Base-by-base conservation (phyloP, 1,140 invertebrate species). In the Steinernema khuongi region DNA sequence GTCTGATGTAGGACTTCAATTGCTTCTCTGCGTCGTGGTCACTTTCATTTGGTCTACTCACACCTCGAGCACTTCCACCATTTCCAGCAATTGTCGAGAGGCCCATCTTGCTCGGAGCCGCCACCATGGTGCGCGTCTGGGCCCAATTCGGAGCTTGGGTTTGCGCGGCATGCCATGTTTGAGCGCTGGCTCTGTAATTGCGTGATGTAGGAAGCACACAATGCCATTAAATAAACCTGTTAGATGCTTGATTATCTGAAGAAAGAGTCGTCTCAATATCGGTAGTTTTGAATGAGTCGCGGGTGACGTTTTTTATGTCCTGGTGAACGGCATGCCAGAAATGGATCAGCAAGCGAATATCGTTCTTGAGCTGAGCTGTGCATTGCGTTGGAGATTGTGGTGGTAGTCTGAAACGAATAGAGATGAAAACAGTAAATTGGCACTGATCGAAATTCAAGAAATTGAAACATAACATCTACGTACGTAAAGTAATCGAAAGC, bases 281-380 rank as follows among this genome's bases (percentile, higher is more conserved):
- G 67, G 70, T 77, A 28, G 44, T 60, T 31, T 68, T 67, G 74
- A 86, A 81, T 1, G 80, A 74, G 70, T 83, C 86, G 26, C 90
- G 90, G 86, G 92, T 92, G 71, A 99, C 88, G 86, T 98, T 96
- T 86, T 98, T 98, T 86, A 95, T 96, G 84, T 99, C 96, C 2
- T 93, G 92, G 86, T 96, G 92, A 89, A 99, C 91, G 14, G 91
- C 90, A 83, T 96, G 92, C 94, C 95, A 99, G 86, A 98, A 99
- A 77, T 91, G 91, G 28, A 96, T 90, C n/a, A 99, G 85, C 1
- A 91, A 91, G 28, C 90, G 89, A 70, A 99, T 93, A 82, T 99
- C 95, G 80, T 97, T 93, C 33, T 92, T 86, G 11, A 98, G 85
- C 1, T 91, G 90, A 1, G 90, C 89, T 81, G 79, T 90, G 88